Base-by-base conservation (phyloP, 2,888 invertebrate species). In the Drymonia ruficornis region DNA sequence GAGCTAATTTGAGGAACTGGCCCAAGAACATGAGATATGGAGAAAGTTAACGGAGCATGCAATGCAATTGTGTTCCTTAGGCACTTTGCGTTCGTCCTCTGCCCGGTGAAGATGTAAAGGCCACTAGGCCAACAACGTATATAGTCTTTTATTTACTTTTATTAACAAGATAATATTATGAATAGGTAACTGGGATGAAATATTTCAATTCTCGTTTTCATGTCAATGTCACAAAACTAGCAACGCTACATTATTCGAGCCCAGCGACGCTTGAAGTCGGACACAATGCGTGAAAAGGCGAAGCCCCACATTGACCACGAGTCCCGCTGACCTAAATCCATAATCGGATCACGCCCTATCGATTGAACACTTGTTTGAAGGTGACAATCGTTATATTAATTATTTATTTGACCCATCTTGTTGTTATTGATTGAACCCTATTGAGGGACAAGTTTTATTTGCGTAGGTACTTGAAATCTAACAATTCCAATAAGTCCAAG, bases 271-370 rank as follows among this genome's bases (percentile, higher is more conserved):
- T 47, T 47, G 29, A 34, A 47, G 34, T 18, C 7, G 18, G 1
- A 13, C 47, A 34, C 47, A 47, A 34, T 18, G 47, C 28, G 46
- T 29, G 19, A 8, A 29, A 3, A 15, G 15, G 18, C 34, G 47
- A 47, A 47, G 47, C 47, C 47, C 47, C 18, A 18, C 47, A 47
- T n/a, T 45, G 15, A 9, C 19, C 12, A 29, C 1, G 11, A 18
- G 16, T 12, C 34, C 47, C 12, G 16, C 31, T 47, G 47, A 47
- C 47, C 47, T 47, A 29, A 29, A 29, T 46, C 46, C 29, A 46
- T 47, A 47, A 47, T 47, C 47, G 15, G 28, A 28, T 47, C 29
- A 34, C 12, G 18, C 0, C 1, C 8, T 47, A 31, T 47, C 34
- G 47, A 47, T 47, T 28, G 18, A 15, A 47, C 18, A 34, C 29